Evolutionary conservation across 1,140 invertebrate species (phyloP), one percentile per base, ranked within the genome.

Genomic region (Drosophila leontia): DNA sequence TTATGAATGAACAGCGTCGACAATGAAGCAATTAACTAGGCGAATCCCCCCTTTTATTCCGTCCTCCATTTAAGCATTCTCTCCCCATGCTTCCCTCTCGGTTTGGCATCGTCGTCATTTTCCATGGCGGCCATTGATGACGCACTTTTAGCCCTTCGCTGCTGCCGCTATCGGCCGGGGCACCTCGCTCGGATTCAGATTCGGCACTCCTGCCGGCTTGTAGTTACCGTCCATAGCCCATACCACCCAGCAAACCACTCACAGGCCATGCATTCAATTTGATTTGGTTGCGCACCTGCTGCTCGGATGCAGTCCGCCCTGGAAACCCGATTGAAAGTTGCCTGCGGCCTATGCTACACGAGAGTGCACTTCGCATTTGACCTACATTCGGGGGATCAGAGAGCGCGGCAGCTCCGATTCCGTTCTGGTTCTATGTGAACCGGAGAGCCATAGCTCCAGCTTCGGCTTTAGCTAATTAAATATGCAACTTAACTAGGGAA

Each of bases 91-190:
- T 64, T 42, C 34, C 77, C 42, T 45, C 23, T 82, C 39, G 57
- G 56, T 61, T 78, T 56, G 45, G 39, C 55, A 55, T 47, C 76
- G 62, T 62, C 53, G 75, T 58, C 64, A 62, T 74, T 63, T 79
- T 78, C 75, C 79, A 81, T 82, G 87, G 87, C 87, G 87, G 87
- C 77, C 87, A 91, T 91, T 91, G 87, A 91, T 91, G 87, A 91
- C 87, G 87, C 87, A 91, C 87, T 91, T 91, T 91, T 91, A 91
- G 87, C 87, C 87, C 87, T 91, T 91, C 87, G 70, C 57, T 82
- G 86, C 53, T 56, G 35, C 51, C 34, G 32, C 76, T 91, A 91
- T 86, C 82, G 82, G 64, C 59, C 47, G 72, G 61, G 50, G 60
- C 75, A 69, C 56, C 67, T 65, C 63, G 45, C 51, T 72, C 69